Evolutionary conservation across 2,888 invertebrate genomes (phyloP), one percentile per base, ranked within the genome.

Genomic region (Cantharis nigra): DNA sequence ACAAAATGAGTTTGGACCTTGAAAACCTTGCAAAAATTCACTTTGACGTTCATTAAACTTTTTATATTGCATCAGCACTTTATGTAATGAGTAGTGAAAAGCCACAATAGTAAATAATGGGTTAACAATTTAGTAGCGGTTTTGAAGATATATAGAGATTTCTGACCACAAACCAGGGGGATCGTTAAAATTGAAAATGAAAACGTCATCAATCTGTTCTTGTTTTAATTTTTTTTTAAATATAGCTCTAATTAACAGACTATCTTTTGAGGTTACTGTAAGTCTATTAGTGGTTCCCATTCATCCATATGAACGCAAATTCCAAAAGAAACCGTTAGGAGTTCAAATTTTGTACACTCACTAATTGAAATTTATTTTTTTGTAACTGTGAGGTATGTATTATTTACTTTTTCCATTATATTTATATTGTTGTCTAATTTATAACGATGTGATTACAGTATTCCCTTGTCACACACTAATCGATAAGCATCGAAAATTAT

Each of bases 401-500:
- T 49, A 49, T 49, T 49, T 49, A 49, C 49, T 49, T 49, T 49
- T 49, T n/a, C 49, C 49, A 49, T 49, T 49, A 49, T 49, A 49
- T 30, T 2, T 49, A 49, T 13, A 49, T 49, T 49, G 49, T 49
- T 23, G 65, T n/a, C n/a, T 67, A 67, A 67, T 67, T 67, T 67
- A 67, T 26, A 67, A 18, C 23, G 65, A 16, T 67, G 65, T 67
- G 65, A 67, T 67, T 26, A 49, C 49, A 49, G 18, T 67, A 67
- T 67, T 67, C 65, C 65, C 65, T n/a, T 67, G 65, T 67, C 65
- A 67, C 49, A 49, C 23, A 49, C n/a, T 67, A 67, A 67, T 67
- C 65, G 65, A 67, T 67, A 67, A 67, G 23, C 65, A 67, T 20
- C 65, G 65, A 67, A 67, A 67, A 67, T 67, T 67, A 67, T 67